Base-by-base conservation (phyloP, 2,113 vertebrate genomes). In the Helogale parvula region DNA sequence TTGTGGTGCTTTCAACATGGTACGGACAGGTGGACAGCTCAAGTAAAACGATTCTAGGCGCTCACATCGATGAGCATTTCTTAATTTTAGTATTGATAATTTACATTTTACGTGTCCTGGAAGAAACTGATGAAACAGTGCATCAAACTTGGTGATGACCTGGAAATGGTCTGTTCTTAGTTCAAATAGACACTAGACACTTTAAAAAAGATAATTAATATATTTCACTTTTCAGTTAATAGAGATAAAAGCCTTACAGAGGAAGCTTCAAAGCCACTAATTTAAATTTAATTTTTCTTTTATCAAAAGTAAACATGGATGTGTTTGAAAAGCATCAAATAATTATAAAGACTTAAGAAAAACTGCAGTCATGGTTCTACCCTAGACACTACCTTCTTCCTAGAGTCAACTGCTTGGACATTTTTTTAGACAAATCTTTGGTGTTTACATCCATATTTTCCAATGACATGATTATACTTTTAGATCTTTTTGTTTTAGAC, bases 251-350 rank as follows among this genome's bases (percentile, higher is more conserved):
- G 2, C 19, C 27, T 85, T 91, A 29, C 5, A 76, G 19, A 88
- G 0, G 41, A 94, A 93, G 1, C 7, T 74, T 41, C 57, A 63
- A 33, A 84, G 88, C 77, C 11, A 33, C 7, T 21, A 13, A 0
- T 79, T 94, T 52, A 60, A 60, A 63, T 85, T 93, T 66, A 13
- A 35, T 23, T 90, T 94, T 96, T 47, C 38, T 94, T 66, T 89
- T 77, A 65, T 52, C 4, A 41, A 74, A 87, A 90, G 66, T 8
- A 29, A 83, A 19, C 4, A 31, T 80, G 35, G 1, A 2, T n/a
- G 10, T 45, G 14, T 13, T 69, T 86, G 63, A 13, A 66, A 89
- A 92, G 29, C 31, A 52, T 54, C 14, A 14, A 17, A 10, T 17
- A 50, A 2, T 7, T 69, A 54, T 4, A 23, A 33, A 19, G 11